Percentiles rank a stretch among this genome's conserved stretches.
phyloP scores from a whole-genome alignment of 1,140 invertebrate species.

The Theocolax elegans region DNA sequence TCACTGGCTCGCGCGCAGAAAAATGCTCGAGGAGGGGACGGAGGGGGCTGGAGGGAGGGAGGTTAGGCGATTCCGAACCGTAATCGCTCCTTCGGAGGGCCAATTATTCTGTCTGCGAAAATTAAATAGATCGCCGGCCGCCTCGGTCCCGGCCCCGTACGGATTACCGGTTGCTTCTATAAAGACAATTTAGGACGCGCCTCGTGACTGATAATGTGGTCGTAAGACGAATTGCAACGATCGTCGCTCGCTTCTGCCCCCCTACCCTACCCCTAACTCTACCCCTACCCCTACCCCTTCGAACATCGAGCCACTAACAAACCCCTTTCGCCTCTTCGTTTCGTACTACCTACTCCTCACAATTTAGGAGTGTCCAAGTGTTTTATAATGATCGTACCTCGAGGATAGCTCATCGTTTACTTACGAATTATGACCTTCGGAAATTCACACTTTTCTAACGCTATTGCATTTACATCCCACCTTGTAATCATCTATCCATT shows the following conservation, averaged over 20 bases:
- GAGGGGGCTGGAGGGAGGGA: too few species aligned
- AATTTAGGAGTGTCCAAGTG: conserved; percentile 18
- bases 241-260: conserved; percentile 5
- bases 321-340: too few species aligned
- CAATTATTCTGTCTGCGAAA: conserved; percentile 40
- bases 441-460: too few species aligned
- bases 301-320: background rate
- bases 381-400: conserved; percentile 20
- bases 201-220: conserved; percentile 36
- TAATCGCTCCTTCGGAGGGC: conserved; percentile 17
- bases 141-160: background rate
- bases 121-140: conserved; percentile 30
- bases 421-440: background rate
- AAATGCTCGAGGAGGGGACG: conserved; percentile 17
- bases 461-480: too few species aligned
- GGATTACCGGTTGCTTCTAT: conserved; percentile 33
- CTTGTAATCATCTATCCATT: too few species aligned
- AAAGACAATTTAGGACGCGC: conserved; percentile 36
- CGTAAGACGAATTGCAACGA: conserved; percentile 32
- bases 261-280: too few species aligned
- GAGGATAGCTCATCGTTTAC: conserved; percentile 15
- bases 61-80: background rate
- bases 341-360: too few species aligned
- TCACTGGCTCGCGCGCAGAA: conserved; percentile 13
- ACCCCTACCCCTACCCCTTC: background rate